These are phyloP conservation scores for Pongo abelii DNA, from an alignment of 2,113 vertebrate species.

Conservation along the genomic window DNA sequence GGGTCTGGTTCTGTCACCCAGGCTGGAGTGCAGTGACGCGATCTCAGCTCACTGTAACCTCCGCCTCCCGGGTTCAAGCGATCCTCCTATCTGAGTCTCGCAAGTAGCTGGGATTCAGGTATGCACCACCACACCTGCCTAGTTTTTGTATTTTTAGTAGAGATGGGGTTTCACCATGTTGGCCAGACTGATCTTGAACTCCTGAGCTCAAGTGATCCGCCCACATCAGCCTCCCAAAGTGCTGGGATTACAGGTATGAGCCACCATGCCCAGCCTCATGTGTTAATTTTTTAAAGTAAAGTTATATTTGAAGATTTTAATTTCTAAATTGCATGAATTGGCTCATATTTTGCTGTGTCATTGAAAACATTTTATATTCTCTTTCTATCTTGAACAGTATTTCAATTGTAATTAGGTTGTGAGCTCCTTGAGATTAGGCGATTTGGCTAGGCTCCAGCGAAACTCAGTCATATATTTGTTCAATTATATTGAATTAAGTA, in stretches of 20 bases:
- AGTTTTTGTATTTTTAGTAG: background rate
- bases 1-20: background rate
- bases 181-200: background rate
- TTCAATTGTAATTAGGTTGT: conserved; percentile 21
- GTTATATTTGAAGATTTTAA: conserved; percentile 30
- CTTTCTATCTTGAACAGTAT: conserved; percentile 16
- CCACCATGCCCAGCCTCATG: background rate
- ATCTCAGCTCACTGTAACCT: background rate
- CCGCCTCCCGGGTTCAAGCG: background rate
- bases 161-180: background rate
- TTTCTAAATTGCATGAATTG: conserved; percentile 37
- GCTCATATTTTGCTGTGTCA: conserved; percentile 36
- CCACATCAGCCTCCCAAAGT: background rate
- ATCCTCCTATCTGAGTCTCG: background rate
- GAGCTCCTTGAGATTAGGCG: conserved; percentile 13
- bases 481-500: background rate
- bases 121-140: background rate
- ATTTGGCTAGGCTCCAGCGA: background rate
- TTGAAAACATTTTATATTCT: conserved; percentile 2
- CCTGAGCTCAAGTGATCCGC: background rate
- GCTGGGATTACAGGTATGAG: background rate
- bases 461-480: background rate
- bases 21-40: background rate
- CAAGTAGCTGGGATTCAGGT: background rate
- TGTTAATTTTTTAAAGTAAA: background rate